Conservation (phyloP, 2,797 vertebrate species). For the Chiroxiphia lanceolata region DNA sequence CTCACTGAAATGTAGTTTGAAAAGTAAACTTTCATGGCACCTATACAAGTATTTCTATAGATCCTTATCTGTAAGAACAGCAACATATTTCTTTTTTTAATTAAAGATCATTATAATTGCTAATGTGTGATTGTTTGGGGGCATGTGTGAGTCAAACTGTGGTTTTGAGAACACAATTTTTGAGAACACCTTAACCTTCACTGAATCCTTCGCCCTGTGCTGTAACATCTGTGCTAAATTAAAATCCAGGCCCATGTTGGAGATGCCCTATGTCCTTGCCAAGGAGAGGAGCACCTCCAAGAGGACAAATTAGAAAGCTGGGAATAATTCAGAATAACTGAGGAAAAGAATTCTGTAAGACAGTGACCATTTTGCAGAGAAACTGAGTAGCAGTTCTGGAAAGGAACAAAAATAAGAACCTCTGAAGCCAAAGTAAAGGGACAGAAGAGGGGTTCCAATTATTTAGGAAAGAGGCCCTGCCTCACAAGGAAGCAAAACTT, state of each 20-base stretch:
- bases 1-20: slow-evolving; percentile 33
- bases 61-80: slow-evolving; percentile 58
- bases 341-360: neutral
- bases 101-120: slow-evolving; percentile 68
- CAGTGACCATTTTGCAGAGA: neutral
- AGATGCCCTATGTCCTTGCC: neutral
- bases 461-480: neutral
- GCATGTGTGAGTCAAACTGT: slow-evolving; percentile 59
- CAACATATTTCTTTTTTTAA: slow-evolving; percentile 66
- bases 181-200: slow-evolving; percentile 44
- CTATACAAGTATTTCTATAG: slow-evolving; percentile 65
- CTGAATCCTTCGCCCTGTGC: neutral
- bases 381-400: neutral
- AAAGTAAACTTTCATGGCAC: slow-evolving; percentile 53
- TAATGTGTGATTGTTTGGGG: slow-evolving; percentile 60
- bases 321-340: neutral
- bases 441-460: neutral
- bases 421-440: neutral
- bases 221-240: neutral
- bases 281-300: slow-evolving; percentile 40
- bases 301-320: neutral
- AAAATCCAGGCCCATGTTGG: neutral
- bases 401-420: neutral
- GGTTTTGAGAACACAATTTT: slow-evolving; percentile 17
- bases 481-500: neutral